Evolutionary conservation across 2,888 invertebrate genomes (phyloP).

Genomic region (Proisotoma minuta): DNA sequence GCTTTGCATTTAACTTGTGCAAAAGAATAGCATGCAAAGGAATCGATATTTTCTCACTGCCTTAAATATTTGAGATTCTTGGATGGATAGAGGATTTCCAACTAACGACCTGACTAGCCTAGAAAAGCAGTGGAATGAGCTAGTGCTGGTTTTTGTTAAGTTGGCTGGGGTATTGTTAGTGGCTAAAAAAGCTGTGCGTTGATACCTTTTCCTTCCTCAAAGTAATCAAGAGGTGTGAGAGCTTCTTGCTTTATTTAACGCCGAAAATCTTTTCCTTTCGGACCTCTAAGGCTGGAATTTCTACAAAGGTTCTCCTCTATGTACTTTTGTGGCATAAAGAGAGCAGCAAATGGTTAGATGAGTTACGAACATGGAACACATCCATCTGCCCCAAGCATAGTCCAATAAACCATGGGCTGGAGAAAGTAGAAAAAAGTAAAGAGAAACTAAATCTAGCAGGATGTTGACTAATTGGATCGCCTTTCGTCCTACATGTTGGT

Average conservation of each 20-base stretch:
- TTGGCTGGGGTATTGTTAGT: conserved; percentile 4
- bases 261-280: neutral
- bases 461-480: conserved; percentile 12
- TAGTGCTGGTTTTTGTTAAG: too few relatives aligned
- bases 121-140: too few relatives aligned
- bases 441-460: neutral
- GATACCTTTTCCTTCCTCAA: neutral
- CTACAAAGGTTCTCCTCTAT: neutral
- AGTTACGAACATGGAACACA: neutral
- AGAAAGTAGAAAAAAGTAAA: neutral
- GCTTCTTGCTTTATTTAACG: conserved; percentile 4
- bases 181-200: neutral
- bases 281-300: neutral
- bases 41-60: too few relatives aligned
- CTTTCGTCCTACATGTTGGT: neutral
- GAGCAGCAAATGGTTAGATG: neutral
- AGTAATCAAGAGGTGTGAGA: conserved; percentile 11
- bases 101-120: too few relatives aligned
- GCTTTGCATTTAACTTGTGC: too few relatives aligned
- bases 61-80: too few relatives aligned
- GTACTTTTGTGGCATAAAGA: neutral
- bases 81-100: too few relatives aligned
- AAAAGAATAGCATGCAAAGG: too few relatives aligned
- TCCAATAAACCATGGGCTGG: neutral
- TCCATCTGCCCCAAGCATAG: neutral